phyloP scores from a whole-genome alignment of 2,888 invertebrate species.

The Shargacucullia verbasci region DNA sequence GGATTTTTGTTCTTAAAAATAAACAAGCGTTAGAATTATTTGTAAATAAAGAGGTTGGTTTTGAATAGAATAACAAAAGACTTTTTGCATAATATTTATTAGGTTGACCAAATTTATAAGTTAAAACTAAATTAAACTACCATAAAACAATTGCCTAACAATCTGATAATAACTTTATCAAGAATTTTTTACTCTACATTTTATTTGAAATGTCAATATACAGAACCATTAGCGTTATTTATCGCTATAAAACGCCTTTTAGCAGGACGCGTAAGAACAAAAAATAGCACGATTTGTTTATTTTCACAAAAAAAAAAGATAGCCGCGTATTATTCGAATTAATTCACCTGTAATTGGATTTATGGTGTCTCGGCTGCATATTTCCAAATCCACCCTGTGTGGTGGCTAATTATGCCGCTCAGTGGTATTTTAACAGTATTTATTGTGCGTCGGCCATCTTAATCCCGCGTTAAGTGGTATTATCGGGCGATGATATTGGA shows the following conservation, averaged over 20 bases:
- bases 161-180: slow-evolving; percentile 20
- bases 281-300: slow-evolving; percentile 56
- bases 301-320: slow-evolving; percentile 47
- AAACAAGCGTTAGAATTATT: slow-evolving; percentile 28
- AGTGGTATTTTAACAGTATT: slow-evolving; percentile 78
- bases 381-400: slow-evolving; percentile 71
- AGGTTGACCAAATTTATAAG: slow-evolving; percentile 21
- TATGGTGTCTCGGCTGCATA: slow-evolving; percentile 71
- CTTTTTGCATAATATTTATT: too few relatives aligned
- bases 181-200: slow-evolving; percentile 12
- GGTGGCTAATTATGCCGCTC: slow-evolving; percentile 79
- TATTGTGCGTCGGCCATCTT: slow-evolving; percentile 72
- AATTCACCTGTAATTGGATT: slow-evolving; percentile 84
- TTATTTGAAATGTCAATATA: slow-evolving; percentile 45
- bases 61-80: slow-evolving; percentile 26
- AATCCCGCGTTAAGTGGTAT: slow-evolving; percentile 69
- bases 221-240: slow-evolving; percentile 57
- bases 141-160: slow-evolving; percentile 23
- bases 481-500: slow-evolving; percentile 62
- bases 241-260: slow-evolving; percentile 57
- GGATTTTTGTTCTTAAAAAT: slow-evolving; percentile 40
- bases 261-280: slow-evolving; percentile 52
- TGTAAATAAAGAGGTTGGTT: too few relatives aligned
- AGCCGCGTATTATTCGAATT: slow-evolving; percentile 73
- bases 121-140: slow-evolving; percentile 14